Evolutionary conservation across 2,113 vertebrate genomes (phyloP).

Genomic region (Istiophorus platypterus): DNA sequence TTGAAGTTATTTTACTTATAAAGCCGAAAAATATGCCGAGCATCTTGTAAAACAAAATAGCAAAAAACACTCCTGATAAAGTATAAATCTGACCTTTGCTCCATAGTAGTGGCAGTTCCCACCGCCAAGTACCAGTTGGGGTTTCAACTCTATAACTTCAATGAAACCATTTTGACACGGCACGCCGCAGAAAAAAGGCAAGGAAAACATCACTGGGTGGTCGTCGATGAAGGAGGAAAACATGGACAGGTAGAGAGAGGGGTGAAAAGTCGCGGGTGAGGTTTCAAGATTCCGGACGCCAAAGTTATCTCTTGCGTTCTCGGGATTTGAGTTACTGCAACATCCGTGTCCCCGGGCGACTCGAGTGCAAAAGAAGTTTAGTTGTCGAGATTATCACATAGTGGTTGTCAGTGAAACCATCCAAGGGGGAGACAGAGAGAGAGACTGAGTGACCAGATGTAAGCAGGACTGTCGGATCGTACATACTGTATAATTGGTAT

Average conservation of each 20-base stretch:
- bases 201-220: not conserved
- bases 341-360: slow-evolving; percentile 6
- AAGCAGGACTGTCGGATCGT: slow-evolving; percentile 48
- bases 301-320: not conserved
- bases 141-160: not conserved
- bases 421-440: slow-evolving; percentile 4
- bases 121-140: no score
- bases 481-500: slow-evolving; percentile 53
- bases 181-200: not conserved
- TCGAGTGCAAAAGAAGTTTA: slow-evolving; percentile 37
- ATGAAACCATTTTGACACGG: not conserved
- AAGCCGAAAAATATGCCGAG: no score
- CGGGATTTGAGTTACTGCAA: slow-evolving; percentile 37
- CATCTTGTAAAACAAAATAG: no score
- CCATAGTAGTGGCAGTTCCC: no score
- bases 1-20: no score
- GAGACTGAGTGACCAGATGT: slow-evolving; percentile 37
- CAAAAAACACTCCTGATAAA: no score
- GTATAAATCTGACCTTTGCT: no score
- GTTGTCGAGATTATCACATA: slow-evolving; percentile 45
- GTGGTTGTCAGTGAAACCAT: slow-evolving; percentile 39
- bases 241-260: not conserved
- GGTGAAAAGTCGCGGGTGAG: slow-evolving; percentile 1
- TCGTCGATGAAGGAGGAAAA: not conserved
- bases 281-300: slow-evolving; percentile 16